Conservation (phyloP, 2,888 invertebrate genomes). For the Norana najaformis region DNA sequence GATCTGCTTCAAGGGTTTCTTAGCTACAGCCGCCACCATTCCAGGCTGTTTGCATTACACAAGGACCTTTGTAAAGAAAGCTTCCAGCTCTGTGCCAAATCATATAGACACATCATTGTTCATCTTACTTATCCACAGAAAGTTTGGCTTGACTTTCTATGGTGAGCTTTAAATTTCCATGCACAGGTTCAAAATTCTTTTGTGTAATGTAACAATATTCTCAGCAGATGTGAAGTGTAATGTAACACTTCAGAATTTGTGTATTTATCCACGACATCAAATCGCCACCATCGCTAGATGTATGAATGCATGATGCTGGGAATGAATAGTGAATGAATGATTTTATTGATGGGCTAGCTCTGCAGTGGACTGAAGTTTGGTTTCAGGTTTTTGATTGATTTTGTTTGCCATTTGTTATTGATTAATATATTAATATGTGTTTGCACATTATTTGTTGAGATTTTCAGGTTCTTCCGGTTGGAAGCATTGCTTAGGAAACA, state of each 20-base stretch:
- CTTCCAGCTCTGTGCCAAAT: neutral
- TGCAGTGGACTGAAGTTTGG: neutral
- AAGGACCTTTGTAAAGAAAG: neutral
- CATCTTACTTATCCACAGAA: slow-evolving; percentile 18
- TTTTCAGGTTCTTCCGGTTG: slow-evolving; percentile 57
- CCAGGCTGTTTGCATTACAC: neutral
- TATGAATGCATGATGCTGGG: too few relatives aligned
- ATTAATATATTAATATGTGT: neutral
- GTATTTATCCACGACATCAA: too few relatives aligned
- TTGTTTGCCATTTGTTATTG: neutral
- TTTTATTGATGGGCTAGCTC: too few relatives aligned
- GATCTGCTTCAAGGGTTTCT: neutral
- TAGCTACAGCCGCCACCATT: neutral
- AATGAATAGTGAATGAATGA: too few relatives aligned
- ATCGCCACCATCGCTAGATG: neutral
- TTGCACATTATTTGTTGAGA: neutral
- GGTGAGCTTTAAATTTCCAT: neutral
- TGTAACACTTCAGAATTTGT: too few relatives aligned
- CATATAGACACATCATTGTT: neutral
- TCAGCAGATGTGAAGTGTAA: too few relatives aligned
- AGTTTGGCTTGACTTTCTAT: slow-evolving; percentile 2
- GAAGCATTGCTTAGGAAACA: slow-evolving; percentile 33
- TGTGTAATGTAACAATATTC: neutral
- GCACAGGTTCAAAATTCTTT: neutral
- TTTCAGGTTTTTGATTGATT: neutral